Base-by-base conservation (phyloP, 2,888 invertebrate species). In the Archips xylosteana region DNA sequence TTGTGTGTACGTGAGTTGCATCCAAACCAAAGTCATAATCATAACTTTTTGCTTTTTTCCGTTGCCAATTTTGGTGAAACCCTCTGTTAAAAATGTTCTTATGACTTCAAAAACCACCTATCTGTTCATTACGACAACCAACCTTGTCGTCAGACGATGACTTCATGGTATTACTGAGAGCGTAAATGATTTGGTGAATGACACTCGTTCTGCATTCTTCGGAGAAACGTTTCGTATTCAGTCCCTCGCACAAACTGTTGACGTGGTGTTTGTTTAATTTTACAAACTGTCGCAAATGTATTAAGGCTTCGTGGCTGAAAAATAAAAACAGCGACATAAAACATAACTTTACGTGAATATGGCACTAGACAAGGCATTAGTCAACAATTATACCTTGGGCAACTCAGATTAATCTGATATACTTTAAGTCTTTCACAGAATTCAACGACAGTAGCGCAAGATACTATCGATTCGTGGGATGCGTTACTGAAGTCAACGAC, bases 191-290 rank as follows among this genome's bases (percentile, higher is more conserved):
- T 78, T 94, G 93, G 86, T 97, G 97, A 13, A 97, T 83, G 15
- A 95, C 80, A 83, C 96, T 97, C 0, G 92, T 89, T 47, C 90
- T 91, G 79, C 96, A 96, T 77, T 96, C 96, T 83, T 97, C 96
- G 0, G 96, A 96, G 84, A 96, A 96, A 1, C 96, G 95, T 79
- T 95, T 94, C 0, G 89, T 82, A 75, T 95, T 92, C 62, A 97
- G 83, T 47, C 94, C 90, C n/a, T 89, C 85, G 76, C 95, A 96
- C 69, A 97, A 81, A 3, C 83, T 77, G 32, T 88, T 89, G 9
- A 97, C 82, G 78, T 96, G 95, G 0, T 81, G 77, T 82, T 95
- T 96, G 76, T 95, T 95, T 0, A 80, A 81, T 13, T 89, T 91
- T 47, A 97, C 83, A 81, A 96, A 93, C 10, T 87, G 82, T 72